Conservation (phyloP, 2,113 vertebrate genomes). For the Felis chaus region DNA sequence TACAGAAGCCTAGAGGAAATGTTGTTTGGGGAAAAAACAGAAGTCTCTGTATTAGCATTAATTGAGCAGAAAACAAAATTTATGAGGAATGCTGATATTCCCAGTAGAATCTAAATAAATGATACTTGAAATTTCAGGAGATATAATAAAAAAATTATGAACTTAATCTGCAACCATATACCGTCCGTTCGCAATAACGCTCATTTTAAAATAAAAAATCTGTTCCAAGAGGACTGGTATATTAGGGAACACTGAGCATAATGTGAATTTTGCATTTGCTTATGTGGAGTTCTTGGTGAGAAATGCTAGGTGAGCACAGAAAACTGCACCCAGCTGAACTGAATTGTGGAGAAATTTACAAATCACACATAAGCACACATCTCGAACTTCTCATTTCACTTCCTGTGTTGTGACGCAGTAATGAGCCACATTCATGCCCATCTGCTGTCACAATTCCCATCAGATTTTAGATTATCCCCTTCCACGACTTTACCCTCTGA, state of each 20-base stretch:
- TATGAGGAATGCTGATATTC: slow-evolving; percentile 5
- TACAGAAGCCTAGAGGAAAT: background rate
- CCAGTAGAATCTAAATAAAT: background rate
- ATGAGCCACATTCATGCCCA: background rate
- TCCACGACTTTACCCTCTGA: background rate
- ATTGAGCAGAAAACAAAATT: background rate
- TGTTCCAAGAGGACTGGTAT: slow-evolving; percentile 1
- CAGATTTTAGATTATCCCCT: background rate
- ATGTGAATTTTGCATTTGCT: background rate
- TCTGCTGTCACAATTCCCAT: background rate
- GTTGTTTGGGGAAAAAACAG: background rate
- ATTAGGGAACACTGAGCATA: background rate
- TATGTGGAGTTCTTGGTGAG: background rate
- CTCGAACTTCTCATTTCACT: background rate
- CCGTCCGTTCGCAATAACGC: background rate
- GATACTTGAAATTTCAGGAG: background rate
- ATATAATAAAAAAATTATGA: background rate
- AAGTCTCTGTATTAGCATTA: background rate
- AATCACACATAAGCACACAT: background rate
- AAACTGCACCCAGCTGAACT: background rate
- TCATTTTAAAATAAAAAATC: background rate
- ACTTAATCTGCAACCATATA: slow-evolving; percentile 14
- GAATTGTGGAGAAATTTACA: background rate
- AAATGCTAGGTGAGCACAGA: background rate
- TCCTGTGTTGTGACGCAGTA: background rate